phyloP scores from a whole-genome alignment of 2,888 invertebrate genomes.

The Corythucha ciliata region DNA sequence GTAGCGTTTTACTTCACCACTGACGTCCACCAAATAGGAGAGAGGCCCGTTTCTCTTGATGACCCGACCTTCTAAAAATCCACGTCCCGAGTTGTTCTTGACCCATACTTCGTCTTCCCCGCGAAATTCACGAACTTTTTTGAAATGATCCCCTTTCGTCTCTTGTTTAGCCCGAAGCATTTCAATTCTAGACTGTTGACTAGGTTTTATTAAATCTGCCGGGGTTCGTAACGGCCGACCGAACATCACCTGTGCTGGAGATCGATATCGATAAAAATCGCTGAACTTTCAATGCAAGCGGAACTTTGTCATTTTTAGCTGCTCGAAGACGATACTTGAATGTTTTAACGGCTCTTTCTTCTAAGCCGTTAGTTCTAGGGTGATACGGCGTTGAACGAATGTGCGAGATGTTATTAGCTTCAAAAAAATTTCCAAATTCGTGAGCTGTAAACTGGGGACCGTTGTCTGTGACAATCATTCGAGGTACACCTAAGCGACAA shows the following conservation, averaged over 20 bases:
- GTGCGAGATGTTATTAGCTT: background rate
- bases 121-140: background rate
- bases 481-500: constrained; percentile 29
- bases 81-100: background rate
- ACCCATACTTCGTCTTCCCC: constrained; percentile 3
- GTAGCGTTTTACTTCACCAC: constrained; percentile 6
- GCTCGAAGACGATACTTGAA: constrained; percentile 29
- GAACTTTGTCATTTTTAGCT: constrained; percentile 14
- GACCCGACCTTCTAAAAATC: background rate
- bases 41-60: background rate
- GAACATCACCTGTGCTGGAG: constrained; percentile 33
- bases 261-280: no score
- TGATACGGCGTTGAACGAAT: constrained; percentile 29
- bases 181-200: background rate
- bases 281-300: no score
- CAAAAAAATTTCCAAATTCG: background rate
- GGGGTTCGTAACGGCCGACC: constrained; percentile 29
- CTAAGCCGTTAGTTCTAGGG: constrained; percentile 33
- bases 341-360: constrained; percentile 35
- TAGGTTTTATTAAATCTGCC: constrained; percentile 28
- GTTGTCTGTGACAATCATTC: constrained; percentile 16
- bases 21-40: constrained; percentile 8
- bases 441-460: constrained; percentile 1
- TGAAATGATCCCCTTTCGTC: background rate
- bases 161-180: background rate